Conservation (phyloP, 2,113 vertebrate genomes). For the Salvelinus alpinus region DNA sequence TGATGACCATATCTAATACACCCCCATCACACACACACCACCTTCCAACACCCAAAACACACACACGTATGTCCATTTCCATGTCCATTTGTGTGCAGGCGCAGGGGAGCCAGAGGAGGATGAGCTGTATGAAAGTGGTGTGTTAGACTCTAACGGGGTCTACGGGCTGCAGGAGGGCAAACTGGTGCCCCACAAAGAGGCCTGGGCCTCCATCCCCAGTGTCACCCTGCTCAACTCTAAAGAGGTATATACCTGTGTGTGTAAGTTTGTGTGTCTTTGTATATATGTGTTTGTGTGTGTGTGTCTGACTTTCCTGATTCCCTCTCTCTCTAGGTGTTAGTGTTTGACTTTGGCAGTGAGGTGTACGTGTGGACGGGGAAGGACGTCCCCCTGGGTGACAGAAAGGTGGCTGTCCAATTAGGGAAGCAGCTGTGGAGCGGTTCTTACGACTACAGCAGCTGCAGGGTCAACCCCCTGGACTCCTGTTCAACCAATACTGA, state of each 20-base stretch:
- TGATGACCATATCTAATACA: neutral
- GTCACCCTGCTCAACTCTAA: conserved; percentile 75
- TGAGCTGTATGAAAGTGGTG: conserved; percentile 76
- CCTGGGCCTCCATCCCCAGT: conserved; percentile 77
- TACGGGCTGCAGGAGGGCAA: conserved; percentile 76
- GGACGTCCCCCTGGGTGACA: conserved; percentile 75
- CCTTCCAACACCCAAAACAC: neutral
- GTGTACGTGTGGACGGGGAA: conserved; percentile 81
- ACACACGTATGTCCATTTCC: neutral
- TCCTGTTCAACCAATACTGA: conserved; percentile 61
- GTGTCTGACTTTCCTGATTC: neutral
- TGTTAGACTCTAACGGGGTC: conserved; percentile 74
- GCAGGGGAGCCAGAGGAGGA: conserved; percentile 80
- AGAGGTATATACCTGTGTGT: conserved; percentile 62
- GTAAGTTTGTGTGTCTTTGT: no score
- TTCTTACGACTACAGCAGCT: conserved; percentile 75
- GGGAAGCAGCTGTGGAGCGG: conserved; percentile 76
- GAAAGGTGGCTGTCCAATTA: conserved; percentile 78
- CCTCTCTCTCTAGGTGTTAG: conserved; percentile 65
- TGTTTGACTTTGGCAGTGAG: conserved; percentile 81
- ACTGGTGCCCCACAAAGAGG: conserved; percentile 75
- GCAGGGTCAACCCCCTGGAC: conserved; percentile 75
- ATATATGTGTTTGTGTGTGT: neutral
- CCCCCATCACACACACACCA: neutral
- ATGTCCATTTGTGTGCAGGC: conserved; percentile 45